phyloP scores from a whole-genome alignment of 2,888 invertebrate genomes.

The Blastobasis lacticolella region DNA sequence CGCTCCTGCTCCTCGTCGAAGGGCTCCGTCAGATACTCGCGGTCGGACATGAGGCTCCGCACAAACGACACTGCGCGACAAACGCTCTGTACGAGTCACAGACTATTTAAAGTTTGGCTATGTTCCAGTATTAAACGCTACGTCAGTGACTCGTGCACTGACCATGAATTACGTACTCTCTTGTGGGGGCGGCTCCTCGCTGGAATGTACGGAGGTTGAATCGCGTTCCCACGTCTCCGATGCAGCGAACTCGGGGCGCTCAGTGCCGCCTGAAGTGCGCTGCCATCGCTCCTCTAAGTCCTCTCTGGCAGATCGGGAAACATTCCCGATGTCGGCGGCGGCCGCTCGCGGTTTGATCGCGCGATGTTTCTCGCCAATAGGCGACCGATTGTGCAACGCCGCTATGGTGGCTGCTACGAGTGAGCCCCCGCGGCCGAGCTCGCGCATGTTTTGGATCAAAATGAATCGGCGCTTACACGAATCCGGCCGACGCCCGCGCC shows the following conservation, averaged over 20 bases:
- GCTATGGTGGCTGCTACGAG: conserved; percentile 76
- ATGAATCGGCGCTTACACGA: conserved; percentile 58
- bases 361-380: conserved; percentile 47
- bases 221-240: conserved; percentile 66
- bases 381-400: conserved; percentile 58
- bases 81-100: conserved; percentile 61
- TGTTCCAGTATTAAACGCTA: conserved; percentile 58
- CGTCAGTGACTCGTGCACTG: conserved; percentile 63
- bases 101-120: conserved; percentile 70
- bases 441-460: conserved; percentile 70
- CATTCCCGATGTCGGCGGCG: conserved; percentile 38
- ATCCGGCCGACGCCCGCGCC: conserved; percentile 63
- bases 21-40: conserved; percentile 67
- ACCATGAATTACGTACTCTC: conserved; percentile 64
- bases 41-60: conserved; percentile 70
- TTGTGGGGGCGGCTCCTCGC: conserved; percentile 66
- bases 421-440: conserved; percentile 72
- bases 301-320: conserved; percentile 34
- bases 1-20: conserved; percentile 63
- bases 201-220: conserved; percentile 67
- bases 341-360: conserved; percentile 43
- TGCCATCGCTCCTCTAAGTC: conserved; percentile 40
- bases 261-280: conserved; percentile 55
- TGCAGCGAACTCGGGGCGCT: conserved; percentile 64
- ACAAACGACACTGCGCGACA: conserved; percentile 69